Conservation (phyloP, 2,888 invertebrate genomes). For the Drosophila limbata region DNA sequence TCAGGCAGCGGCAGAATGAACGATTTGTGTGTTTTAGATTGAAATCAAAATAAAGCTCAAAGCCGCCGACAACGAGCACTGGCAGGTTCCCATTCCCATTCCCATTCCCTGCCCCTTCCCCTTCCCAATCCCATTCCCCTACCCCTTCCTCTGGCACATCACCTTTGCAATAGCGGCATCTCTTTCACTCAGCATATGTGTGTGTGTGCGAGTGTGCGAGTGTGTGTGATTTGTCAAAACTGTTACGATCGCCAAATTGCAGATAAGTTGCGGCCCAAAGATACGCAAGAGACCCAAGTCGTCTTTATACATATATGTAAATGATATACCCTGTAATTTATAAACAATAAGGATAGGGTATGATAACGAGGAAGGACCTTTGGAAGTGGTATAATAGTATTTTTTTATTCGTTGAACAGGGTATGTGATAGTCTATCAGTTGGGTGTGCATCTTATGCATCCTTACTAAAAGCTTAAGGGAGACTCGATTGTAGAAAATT, state of each 20-base stretch:
- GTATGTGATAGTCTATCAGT: not conserved
- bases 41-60: slow-evolving; percentile 81
- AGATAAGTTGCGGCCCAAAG: slow-evolving; percentile 59
- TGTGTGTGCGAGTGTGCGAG: slow-evolving; percentile 53
- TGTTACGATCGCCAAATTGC: slow-evolving; percentile 78
- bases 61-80: slow-evolving; percentile 61
- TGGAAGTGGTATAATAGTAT: not conserved
- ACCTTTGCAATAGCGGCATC: slow-evolving; percentile 49
- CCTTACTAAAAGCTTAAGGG: not conserved
- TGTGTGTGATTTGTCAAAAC: slow-evolving; percentile 77
- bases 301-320: slow-evolving; percentile 11
- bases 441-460: no score
- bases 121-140: not conserved
- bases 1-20: slow-evolving; percentile 66
- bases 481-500: not conserved
- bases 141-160: slow-evolving; percentile 33
- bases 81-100: slow-evolving; percentile 50
- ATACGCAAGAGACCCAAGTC: slow-evolving; percentile 30
- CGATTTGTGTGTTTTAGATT: slow-evolving; percentile 81
- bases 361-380: not conserved
- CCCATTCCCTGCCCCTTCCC: not conserved
- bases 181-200: slow-evolving; percentile 37
- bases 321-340: slow-evolving; percentile 25
- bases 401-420: not conserved
- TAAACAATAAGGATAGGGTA: not conserved